phyloP scores from a whole-genome alignment of 2,797 vertebrate genomes.

The Discoglossus pictus region DNA sequence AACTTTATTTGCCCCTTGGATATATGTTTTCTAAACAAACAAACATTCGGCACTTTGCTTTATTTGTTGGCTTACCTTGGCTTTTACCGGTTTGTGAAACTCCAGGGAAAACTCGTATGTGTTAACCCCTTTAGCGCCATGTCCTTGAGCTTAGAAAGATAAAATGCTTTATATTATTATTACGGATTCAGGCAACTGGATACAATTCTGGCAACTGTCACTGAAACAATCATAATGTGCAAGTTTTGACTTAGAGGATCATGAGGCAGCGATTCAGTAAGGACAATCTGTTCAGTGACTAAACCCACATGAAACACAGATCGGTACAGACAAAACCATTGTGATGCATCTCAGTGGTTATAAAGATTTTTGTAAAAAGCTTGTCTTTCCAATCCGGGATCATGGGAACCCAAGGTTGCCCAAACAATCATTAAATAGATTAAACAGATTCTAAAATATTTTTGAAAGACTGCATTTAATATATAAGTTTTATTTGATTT shows the following conservation, averaged over 20 bases:
- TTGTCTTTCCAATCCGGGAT: too few relatives aligned
- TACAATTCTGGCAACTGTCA: too few relatives aligned
- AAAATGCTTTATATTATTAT: background rate
- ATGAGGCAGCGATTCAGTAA: background rate
- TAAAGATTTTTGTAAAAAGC: too few relatives aligned
- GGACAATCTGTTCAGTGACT: background rate
- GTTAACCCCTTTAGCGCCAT: conserved; percentile 92
- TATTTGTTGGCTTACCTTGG: conserved; percentile 71
- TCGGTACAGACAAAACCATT: too few relatives aligned
- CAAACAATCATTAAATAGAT: too few relatives aligned
- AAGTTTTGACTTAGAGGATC: background rate
- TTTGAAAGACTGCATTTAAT: too few relatives aligned
- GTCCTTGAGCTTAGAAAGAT: conserved; percentile 80
- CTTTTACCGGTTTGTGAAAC: conserved; percentile 83
- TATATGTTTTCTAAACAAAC: background rate
- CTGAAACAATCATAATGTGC: background rate
- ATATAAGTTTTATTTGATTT: too few relatives aligned
- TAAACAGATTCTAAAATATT: too few relatives aligned
- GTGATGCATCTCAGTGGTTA: too few relatives aligned
- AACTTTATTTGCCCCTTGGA: background rate
- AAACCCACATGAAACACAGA: background rate
- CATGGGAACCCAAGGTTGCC: too few relatives aligned
- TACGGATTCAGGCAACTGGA: background rate
- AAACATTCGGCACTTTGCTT: background rate
- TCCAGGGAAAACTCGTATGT: conserved; percentile 89